Conservation (phyloP, 2,113 vertebrate species). For the Vidua macroura region DNA sequence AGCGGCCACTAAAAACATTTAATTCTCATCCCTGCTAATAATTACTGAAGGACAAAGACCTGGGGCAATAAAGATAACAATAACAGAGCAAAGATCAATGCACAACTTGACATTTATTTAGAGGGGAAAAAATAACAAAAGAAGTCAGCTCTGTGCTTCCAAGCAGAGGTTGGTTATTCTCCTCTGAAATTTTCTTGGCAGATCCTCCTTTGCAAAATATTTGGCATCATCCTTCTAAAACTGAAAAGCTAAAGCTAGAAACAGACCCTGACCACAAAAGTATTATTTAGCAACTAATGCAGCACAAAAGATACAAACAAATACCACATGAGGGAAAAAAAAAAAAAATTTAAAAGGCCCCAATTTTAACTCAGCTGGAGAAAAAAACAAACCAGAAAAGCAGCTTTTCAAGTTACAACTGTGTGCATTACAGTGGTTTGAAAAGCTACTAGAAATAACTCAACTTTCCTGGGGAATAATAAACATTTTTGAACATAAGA, state of each 20-base stretch:
- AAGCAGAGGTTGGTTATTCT: neutral
- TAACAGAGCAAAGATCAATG: neutral
- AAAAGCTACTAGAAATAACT: neutral
- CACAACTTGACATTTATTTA: neutral
- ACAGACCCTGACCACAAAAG: conserved; percentile 33
- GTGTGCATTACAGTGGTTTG: neutral
- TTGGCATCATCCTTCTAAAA: neutral
- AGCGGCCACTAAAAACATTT: neutral
- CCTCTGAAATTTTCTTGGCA: conserved; percentile 3
- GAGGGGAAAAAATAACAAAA: neutral
- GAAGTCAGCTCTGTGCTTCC: neutral
- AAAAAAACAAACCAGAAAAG: neutral
- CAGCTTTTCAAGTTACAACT: neutral
- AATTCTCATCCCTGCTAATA: neutral
- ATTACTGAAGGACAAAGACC: neutral
- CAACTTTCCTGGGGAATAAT: neutral
- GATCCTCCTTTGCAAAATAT: neutral
- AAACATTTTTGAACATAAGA: neutral
- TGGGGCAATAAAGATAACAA: neutral
- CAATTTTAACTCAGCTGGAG: neutral
- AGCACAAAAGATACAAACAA: conserved; percentile 20
- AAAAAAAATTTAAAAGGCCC: neutral
- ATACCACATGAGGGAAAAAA: neutral
- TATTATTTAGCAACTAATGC: conserved; percentile 21
- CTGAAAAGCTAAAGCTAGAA: conserved; percentile 7